These are phyloP conservation scores for Dinoponera quadriceps DNA, from an alignment of 1,140 invertebrate species.

Conservation along the genomic window DNA sequence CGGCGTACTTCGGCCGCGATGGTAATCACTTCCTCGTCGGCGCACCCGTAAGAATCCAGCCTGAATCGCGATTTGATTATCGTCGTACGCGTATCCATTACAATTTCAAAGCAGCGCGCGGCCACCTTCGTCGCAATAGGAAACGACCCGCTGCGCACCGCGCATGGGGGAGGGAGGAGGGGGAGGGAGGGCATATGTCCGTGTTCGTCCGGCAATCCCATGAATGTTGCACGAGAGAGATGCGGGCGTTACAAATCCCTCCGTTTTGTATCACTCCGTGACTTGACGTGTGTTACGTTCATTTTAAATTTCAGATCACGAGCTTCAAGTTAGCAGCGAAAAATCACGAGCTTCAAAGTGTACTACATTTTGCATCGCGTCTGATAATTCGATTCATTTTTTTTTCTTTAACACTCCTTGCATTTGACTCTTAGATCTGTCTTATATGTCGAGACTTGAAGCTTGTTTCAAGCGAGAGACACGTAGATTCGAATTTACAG, in stretches of 20 bases:
- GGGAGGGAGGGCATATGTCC: too few relatives aligned
- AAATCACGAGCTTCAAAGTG: too few relatives aligned
- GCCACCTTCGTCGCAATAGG: slow-evolving; percentile 28
- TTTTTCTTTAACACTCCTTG: too few relatives aligned
- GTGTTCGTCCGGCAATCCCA: background rate
- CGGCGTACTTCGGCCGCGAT: slow-evolving; percentile 70
- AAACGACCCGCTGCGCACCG: slow-evolving; percentile 36
- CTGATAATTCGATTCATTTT: too few relatives aligned
- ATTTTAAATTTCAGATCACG: background rate
- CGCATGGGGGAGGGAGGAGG: too few relatives aligned
- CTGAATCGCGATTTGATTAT: slow-evolving; percentile 79
- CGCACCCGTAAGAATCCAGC: slow-evolving; percentile 72
- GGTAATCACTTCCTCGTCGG: slow-evolving; percentile 82
- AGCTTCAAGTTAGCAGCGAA: too few relatives aligned
- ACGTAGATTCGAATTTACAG: too few relatives aligned
- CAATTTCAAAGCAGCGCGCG: slow-evolving; percentile 78
- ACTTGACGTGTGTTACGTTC: background rate
- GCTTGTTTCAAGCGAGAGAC: too few relatives aligned
- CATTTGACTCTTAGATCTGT: too few relatives aligned
- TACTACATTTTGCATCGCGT: too few relatives aligned
- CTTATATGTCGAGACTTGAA: too few relatives aligned
- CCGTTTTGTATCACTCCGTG: background rate
- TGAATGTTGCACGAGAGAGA: slow-evolving; percentile 40
- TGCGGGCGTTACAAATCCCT: slow-evolving; percentile 30
- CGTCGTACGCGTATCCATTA: slow-evolving; percentile 79